Percentiles rank a stretch among this genome's conserved stretches.
Evolutionary conservation across 1,140 invertebrate genomes (phyloP).

Genomic region (Stegodyphus dumicola): DNA sequence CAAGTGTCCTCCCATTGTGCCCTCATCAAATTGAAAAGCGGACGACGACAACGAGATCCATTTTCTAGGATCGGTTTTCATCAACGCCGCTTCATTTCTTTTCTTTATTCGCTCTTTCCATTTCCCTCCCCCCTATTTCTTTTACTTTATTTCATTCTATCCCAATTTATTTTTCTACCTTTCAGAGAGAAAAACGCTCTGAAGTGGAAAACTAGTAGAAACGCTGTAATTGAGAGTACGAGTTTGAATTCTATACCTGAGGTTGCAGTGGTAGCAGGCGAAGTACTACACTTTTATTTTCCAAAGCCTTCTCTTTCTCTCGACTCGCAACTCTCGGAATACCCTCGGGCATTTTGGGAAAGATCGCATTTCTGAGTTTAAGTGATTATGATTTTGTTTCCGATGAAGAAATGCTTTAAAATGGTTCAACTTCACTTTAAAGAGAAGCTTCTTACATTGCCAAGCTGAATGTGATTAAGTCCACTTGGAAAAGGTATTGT

Average conservation of each 20-base stretch:
- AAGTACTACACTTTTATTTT: background rate
- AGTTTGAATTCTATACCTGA: constrained; percentile 47
- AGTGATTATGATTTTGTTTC: too few species aligned
- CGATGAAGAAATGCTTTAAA: too few species aligned
- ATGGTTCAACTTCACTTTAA: too few species aligned
- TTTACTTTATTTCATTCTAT: constrained; percentile 1
- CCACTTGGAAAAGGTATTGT: too few species aligned
- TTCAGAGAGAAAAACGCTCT: constrained; percentile 6
- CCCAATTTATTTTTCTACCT: background rate
- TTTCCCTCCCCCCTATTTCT: constrained; percentile 2
- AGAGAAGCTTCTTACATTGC: too few species aligned
- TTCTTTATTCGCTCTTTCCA: background rate
- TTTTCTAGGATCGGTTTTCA: constrained; percentile 44
- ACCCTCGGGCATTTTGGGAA: too few species aligned
- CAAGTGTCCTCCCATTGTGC: constrained; percentile 36
- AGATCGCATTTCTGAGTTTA: too few species aligned
- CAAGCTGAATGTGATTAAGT: too few species aligned
- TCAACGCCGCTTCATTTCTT: constrained; percentile 20
- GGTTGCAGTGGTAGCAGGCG: background rate
- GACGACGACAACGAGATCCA: constrained; percentile 24
- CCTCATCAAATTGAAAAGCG: constrained; percentile 47
- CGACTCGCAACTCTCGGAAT: background rate
- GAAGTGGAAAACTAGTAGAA: constrained; percentile 39
- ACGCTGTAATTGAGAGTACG: constrained; percentile 44
- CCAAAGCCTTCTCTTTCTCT: too few species aligned